These are phyloP conservation scores for Nycticryphes semicollaris DNA, from an alignment of 2,113 vertebrate species.

Conservation along the genomic window DNA sequence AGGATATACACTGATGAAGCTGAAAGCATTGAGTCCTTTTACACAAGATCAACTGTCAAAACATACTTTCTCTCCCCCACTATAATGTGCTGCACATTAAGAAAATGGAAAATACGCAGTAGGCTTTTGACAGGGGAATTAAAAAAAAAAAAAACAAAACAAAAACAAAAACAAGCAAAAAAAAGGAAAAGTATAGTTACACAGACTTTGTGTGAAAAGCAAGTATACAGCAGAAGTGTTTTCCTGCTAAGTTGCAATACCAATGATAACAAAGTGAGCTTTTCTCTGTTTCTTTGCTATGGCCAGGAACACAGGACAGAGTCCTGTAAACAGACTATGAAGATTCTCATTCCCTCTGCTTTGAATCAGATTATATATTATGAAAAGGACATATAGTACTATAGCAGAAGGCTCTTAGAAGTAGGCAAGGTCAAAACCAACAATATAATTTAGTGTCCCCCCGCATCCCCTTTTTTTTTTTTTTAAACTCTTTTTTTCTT, in stretches of 20 bases:
- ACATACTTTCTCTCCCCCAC: not conserved
- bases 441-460: not conserved
- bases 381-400: not conserved
- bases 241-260: not conserved
- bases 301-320: not conserved
- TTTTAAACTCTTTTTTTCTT: not conserved
- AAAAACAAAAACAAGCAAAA: no score
- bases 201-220: not conserved
- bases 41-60: not conserved
- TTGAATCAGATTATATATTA: not conserved
- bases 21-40: not conserved
- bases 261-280: not conserved
- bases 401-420: not conserved
- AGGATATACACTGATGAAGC: not conserved
- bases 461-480: not conserved
- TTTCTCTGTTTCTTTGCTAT: not conserved
- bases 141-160: no score
- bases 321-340: not conserved
- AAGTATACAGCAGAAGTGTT: not conserved
- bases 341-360: not conserved
- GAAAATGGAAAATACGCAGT: not conserved
- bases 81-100: not conserved
- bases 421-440: not conserved
- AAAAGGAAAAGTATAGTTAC: not conserved
- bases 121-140: not conserved